Evolutionary conservation across 2,888 invertebrate species (phyloP).

Genomic region (Hirtodrosophila alboralis): DNA sequence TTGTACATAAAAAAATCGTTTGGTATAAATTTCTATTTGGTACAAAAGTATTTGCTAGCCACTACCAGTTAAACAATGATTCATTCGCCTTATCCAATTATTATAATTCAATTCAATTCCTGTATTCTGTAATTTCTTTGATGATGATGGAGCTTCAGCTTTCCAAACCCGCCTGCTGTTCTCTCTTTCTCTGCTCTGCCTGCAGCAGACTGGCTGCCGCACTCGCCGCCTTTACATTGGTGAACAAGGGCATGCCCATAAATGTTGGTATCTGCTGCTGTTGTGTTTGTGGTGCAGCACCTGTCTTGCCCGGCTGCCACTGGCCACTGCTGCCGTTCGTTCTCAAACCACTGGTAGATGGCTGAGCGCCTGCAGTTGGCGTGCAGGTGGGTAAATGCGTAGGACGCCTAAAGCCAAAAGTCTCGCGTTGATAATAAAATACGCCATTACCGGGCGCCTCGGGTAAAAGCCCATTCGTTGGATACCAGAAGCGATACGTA

Average conservation of each 20-base stretch:
- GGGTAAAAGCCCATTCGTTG: conserved; percentile 86
- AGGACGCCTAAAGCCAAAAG: conserved; percentile 78
- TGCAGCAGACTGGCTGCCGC: conserved; percentile 52
- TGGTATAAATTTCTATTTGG: conserved; percentile 58
- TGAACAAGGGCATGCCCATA: conserved; percentile 92
- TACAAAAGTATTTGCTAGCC: conserved; percentile 50
- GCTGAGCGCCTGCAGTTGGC: conserved; percentile 23
- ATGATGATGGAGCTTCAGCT: conserved; percentile 35
- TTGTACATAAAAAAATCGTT: conserved; percentile 41
- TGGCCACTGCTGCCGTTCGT: conserved; percentile 58
- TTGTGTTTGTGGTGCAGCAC: conserved; percentile 10
- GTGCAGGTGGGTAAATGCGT: conserved; percentile 65
- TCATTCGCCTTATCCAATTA: conserved; percentile 16
- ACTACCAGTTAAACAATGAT: conserved; percentile 38
- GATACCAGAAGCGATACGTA: conserved; percentile 93
- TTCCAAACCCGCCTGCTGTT: conserved; percentile 45
- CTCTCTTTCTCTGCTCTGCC: conserved; percentile 43
- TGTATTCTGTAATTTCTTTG: conserved; percentile 30
- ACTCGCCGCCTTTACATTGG: conserved; percentile 69
- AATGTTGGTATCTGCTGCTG: conserved; percentile 86
- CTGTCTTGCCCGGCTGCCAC: conserved; percentile 27
- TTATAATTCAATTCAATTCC: conserved; percentile 62
- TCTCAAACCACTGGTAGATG: conserved; percentile 27
- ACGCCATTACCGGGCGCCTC: conserved; percentile 91
- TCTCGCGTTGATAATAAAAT: conserved; percentile 89